Base-by-base conservation (phyloP, 2,113 vertebrate species). In the Muscicapa adusta region DNA sequence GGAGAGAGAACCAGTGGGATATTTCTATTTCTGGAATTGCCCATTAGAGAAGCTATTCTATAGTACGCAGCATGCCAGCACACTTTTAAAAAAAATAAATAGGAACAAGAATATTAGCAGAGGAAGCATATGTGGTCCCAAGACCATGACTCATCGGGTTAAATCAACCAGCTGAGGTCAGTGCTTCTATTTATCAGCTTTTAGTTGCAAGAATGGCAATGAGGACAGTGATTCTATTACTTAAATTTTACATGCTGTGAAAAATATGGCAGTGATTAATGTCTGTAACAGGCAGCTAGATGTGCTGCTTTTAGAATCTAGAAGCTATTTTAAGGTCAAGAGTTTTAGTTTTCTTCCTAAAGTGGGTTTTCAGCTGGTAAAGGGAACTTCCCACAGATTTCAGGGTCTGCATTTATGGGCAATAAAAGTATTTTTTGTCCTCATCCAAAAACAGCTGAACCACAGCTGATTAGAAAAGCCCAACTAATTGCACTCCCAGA, bases 151-250 rank as follows among this genome's bases (percentile, higher is more conserved):
- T 96, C 95, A 96, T 93, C 14, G 0, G 82, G 92, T 95, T 96
- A 94, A 93, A 95, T 96, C 79, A 40, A 94, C 92, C 95, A 95
- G 95, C 89, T 95, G 95, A 97, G 94, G 91, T 97, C 96, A 97
- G 89, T 85, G 74, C 66, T 95, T 95, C 93, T 94, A 85, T 94
- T 96, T 94, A 94, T 96, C 84, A 94, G 94, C 89, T 91, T 92
- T 89, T 62, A 91, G 81, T 47, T 88, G 85, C 77, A 93, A 89
- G 77, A 91, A 90, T 10, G 78, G 67, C 14, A 10, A 91, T 57
- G 40, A 72, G 66, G 85, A 91, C 81, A 74, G 60, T 88, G 77
- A 95, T 93, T 93, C 87, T 94, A 89, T 95, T 95, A 95, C 93
- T 95, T 91, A 95, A 91, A 95, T 93, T 94, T 95, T 94, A 95